A percentile compares a stretch with the other conserved stretches of the same genome.
phyloP scores from a whole-genome alignment of 2,888 invertebrate genomes.

The Troides helena region DNA sequence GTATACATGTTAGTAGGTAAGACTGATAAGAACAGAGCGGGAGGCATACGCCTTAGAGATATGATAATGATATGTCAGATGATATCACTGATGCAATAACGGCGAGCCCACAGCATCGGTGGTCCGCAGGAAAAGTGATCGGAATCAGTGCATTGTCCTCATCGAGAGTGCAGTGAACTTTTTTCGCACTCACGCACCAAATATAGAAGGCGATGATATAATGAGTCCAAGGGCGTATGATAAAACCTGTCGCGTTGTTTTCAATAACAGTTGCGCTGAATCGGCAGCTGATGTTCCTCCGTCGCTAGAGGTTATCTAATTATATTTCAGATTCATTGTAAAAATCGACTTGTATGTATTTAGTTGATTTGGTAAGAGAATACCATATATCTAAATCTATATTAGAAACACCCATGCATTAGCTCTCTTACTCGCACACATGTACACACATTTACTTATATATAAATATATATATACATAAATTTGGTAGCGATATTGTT shows the following conservation, averaged over 20 bases:
- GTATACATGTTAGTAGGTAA: slow-evolving; percentile 62
- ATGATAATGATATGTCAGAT: slow-evolving; percentile 40
- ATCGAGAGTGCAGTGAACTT: slow-evolving; percentile 62
- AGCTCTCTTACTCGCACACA: too few species aligned
- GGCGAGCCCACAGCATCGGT: slow-evolving; percentile 22
- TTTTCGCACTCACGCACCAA: slow-evolving; percentile 50
- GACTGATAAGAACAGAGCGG: slow-evolving; percentile 56
- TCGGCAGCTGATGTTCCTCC: background rate
- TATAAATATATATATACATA: too few species aligned
- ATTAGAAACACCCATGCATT: too few species aligned
- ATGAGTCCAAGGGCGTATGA: slow-evolving; percentile 58
- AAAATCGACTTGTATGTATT: background rate
- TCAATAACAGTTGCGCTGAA: slow-evolving; percentile 6
- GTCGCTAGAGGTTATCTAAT: slow-evolving; percentile 17
- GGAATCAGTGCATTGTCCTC: slow-evolving; percentile 45
- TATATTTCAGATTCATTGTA: slow-evolving; percentile 31
- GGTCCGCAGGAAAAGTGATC: slow-evolving; percentile 32
- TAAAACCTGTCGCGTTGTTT: slow-evolving; percentile 52
- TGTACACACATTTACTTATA: too few species aligned
- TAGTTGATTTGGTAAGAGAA: too few species aligned
- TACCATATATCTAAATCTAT: too few species aligned
- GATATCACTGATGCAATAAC: slow-evolving; percentile 33
- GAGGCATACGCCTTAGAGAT: slow-evolving; percentile 52
- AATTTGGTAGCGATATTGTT: too few species aligned
- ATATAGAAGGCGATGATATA: slow-evolving; percentile 55